Conservation (phyloP, 2,888 invertebrate species). For the Heteromyza rotundicornis region DNA sequence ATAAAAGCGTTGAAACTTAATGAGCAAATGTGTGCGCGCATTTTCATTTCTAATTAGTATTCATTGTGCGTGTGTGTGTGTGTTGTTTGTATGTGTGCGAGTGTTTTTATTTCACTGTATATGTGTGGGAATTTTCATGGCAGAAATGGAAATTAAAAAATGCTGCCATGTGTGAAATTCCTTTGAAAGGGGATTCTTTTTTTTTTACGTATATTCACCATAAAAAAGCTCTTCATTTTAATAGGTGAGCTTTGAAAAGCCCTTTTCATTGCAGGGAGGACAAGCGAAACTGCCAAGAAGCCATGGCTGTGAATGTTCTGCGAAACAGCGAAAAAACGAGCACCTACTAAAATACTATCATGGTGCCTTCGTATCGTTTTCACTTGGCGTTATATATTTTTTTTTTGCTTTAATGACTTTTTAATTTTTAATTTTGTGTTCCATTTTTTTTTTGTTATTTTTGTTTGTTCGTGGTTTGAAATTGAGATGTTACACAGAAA, state of each 20-base stretch:
- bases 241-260: not conserved
- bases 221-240: not conserved
- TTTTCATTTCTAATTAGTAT: slow-evolving; percentile 55
- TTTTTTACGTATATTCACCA: not conserved
- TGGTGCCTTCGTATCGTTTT: too few relatives aligned
- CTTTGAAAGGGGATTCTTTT: slow-evolving; percentile 35
- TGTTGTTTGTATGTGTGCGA: slow-evolving; percentile 12
- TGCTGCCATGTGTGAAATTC: slow-evolving; percentile 54
- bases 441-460: too few relatives aligned
- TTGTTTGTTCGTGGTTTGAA: too few relatives aligned
- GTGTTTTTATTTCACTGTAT: not conserved
- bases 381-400: too few relatives aligned
- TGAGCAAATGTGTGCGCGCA: slow-evolving; percentile 45
- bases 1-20: slow-evolving; percentile 30
- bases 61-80: slow-evolving; percentile 31
- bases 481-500: too few relatives aligned
- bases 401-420: too few relatives aligned
- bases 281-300: too few relatives aligned
- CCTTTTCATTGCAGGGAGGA: too few relatives aligned
- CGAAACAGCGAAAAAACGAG: too few relatives aligned
- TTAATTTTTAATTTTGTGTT: too few relatives aligned
- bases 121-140: slow-evolving; percentile 35
- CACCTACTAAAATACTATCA: too few relatives aligned
- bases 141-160: slow-evolving; percentile 53
- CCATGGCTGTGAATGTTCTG: too few relatives aligned